A percentile compares a stretch with the other conserved stretches of the same genome.
These are phyloP conservation scores for Orientallactaga bullata DNA, from an alignment of 2,113 vertebrate genomes.

Conservation along the genomic window DNA sequence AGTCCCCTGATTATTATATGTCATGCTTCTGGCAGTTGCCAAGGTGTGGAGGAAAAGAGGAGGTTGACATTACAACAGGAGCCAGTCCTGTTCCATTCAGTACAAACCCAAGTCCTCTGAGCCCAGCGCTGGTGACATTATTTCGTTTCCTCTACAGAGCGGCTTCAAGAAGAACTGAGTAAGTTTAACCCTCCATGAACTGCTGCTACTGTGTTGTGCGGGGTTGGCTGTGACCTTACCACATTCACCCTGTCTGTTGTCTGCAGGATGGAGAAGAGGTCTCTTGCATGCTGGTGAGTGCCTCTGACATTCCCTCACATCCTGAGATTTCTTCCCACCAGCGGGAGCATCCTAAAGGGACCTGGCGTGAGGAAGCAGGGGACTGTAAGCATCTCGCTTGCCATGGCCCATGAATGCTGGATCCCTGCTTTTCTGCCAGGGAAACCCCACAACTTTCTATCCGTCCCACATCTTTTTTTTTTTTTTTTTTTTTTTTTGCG, in stretches of 20 bases:
- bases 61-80: not conserved
- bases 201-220: not conserved
- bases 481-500: no score
- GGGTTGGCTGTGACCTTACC: not conserved
- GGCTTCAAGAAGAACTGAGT: constrained; percentile 76
- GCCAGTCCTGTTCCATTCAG: not conserved
- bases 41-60: no score
- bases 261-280: constrained; percentile 75
- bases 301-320: not conserved
- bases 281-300: constrained; percentile 71
- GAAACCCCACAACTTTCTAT: not conserved
- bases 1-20: no score
- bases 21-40: not conserved
- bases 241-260: constrained; percentile 44
- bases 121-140: not conserved
- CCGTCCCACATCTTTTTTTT: not conserved
- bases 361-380: not conserved
- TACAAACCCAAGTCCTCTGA: not conserved
- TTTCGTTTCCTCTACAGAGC: constrained; percentile 63
- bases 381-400: rapidly evolving
- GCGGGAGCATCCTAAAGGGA: not conserved
- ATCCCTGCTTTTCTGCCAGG: not conserved
- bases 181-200: constrained; percentile 48
- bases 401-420: not conserved
- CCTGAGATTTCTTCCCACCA: not conserved